Evolutionary conservation across 1,140 invertebrate genomes (phyloP).

Genomic region (Gryon sp.): DNA sequence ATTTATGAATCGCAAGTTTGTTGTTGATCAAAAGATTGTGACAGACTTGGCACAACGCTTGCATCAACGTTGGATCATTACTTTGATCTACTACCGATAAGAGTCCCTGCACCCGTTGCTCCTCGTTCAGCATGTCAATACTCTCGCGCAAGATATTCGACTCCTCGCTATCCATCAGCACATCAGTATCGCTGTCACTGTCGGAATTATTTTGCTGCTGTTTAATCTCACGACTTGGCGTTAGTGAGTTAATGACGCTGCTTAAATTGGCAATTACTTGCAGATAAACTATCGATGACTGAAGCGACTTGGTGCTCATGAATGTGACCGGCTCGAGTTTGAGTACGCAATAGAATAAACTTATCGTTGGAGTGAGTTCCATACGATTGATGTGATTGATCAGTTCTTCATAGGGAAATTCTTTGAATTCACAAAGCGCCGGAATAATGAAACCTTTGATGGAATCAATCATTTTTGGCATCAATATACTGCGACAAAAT

Average conservation of each 20-base stretch:
- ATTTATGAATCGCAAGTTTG: slow-evolving; percentile 87
- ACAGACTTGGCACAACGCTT: slow-evolving; percentile 87
- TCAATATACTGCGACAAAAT: slow-evolving; percentile 71
- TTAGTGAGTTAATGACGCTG: slow-evolving; percentile 62
- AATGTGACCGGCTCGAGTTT: slow-evolving; percentile 83
- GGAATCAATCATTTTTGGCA: slow-evolving; percentile 74
- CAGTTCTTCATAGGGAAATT: slow-evolving; percentile 79
- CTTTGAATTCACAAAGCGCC: slow-evolving; percentile 75
- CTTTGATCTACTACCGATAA: slow-evolving; percentile 82
- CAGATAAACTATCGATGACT: slow-evolving; percentile 71
- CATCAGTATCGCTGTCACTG: slow-evolving; percentile 71
- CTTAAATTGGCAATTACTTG: slow-evolving; percentile 76
- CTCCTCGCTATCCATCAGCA: slow-evolving; percentile 73
- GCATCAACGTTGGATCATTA: slow-evolving; percentile 81
- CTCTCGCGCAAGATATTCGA: slow-evolving; percentile 78
- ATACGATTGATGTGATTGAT: slow-evolving; percentile 77
- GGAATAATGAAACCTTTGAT: slow-evolving; percentile 79
- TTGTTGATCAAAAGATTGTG: slow-evolving; percentile 88
- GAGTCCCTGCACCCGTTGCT: slow-evolving; percentile 83
- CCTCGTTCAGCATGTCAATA: slow-evolving; percentile 84
- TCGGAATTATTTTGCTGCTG: slow-evolving; percentile 68
- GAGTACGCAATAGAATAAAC: slow-evolving; percentile 83
- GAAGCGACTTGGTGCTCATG: slow-evolving; percentile 75
- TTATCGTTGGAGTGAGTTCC: slow-evolving; percentile 70
- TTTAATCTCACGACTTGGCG: slow-evolving; percentile 45